phyloP scores from a whole-genome alignment of 1,140 invertebrate genomes.

The Steinernema feltiae region DNA sequence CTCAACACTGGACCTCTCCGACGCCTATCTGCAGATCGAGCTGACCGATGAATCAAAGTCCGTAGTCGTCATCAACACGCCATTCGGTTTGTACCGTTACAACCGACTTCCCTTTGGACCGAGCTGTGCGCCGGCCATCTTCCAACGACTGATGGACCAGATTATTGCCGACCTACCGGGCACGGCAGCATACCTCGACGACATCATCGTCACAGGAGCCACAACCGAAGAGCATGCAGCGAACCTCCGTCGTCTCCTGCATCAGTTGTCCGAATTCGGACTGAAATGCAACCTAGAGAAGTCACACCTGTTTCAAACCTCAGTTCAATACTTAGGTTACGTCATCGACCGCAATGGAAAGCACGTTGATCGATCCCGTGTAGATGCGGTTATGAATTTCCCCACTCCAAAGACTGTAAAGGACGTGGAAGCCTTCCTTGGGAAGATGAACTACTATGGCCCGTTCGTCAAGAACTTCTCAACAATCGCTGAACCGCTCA shows the following conservation, averaged over 20 bases:
- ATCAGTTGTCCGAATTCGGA: conserved; percentile 20
- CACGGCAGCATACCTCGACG: conserved; percentile 41
- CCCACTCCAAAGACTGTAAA: conserved; percentile 31
- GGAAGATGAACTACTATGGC: conserved; percentile 36
- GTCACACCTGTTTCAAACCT: conserved; percentile 10
- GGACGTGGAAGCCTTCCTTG: conserved; percentile 38
- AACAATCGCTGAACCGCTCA: conserved; percentile 18
- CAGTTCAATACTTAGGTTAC: conserved; percentile 27
- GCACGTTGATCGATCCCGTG: conserved; percentile 25
- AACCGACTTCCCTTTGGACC: conserved; percentile 60
- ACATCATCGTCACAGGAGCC: conserved; percentile 31
- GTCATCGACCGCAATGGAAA: conserved; percentile 20
- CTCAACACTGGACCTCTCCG: conserved; percentile 49
- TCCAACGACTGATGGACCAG: conserved; percentile 61
- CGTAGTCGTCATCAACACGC: conserved; percentile 37
- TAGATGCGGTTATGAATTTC: conserved; percentile 23
- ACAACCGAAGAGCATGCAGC: conserved; percentile 23
- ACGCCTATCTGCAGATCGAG: conserved; percentile 43
- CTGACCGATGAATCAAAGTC: conserved; percentile 42
- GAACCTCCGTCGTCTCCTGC: no score
- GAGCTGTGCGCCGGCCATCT: conserved; percentile 61
- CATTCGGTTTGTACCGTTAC: conserved; percentile 37
- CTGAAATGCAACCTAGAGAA: conserved; percentile 24
- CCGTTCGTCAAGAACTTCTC: conserved; percentile 15
- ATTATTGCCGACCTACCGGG: conserved; percentile 51